Evolutionary conservation across 2,888 invertebrate genomes (phyloP), one percentile per base, ranked within the genome.

Genomic region (Perdita meconis): DNA sequence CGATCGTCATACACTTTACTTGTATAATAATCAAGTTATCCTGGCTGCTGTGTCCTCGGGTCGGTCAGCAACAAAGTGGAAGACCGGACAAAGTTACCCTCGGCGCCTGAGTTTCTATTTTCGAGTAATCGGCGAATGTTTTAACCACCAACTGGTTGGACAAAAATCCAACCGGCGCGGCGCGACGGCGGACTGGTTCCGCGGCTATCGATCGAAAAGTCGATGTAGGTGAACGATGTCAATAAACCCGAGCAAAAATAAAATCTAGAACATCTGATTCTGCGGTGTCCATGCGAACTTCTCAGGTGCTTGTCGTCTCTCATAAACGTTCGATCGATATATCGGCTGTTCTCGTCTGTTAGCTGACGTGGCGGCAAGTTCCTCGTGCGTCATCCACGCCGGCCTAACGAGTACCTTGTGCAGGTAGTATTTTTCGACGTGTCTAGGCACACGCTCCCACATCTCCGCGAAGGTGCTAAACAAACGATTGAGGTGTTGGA

Each of bases 291-390:
- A 53, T 68, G 60, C 42, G 71, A 83, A 74, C 64, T 66, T 81
- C 30, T 72, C 77, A 70, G 77, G 66, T 72, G 72, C 24, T 66
- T 40, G 81, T 67, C 67, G 57, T 42, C 60, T 60, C 55, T 56
- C 72, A 53, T 83, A 69, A 76, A 68, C 56, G 61, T 53, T 47
- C 44, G 75, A 82, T 83, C 84, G 72, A 83, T 84, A 81, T 67
- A 81, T 76, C 65, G 79, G 57, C 56, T 64, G 68, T 61, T 60
- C 55, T 40, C 56, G 26, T 63, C 51, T 55, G 56, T 38, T 34
- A 66, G 59, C 71, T 83, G 83, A 83, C 84, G 82, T 84, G 82
- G 84, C 68, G 57, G 55, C 63, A 73, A 84, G 73, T 84, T 82
- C 70, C 61, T 74, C 71, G 55, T 84, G 73, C 83, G 82, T 83